Evolutionary conservation across 1,140 invertebrate species (phyloP), one percentile per base, ranked within the genome.

Genomic region (Sipha flava): DNA sequence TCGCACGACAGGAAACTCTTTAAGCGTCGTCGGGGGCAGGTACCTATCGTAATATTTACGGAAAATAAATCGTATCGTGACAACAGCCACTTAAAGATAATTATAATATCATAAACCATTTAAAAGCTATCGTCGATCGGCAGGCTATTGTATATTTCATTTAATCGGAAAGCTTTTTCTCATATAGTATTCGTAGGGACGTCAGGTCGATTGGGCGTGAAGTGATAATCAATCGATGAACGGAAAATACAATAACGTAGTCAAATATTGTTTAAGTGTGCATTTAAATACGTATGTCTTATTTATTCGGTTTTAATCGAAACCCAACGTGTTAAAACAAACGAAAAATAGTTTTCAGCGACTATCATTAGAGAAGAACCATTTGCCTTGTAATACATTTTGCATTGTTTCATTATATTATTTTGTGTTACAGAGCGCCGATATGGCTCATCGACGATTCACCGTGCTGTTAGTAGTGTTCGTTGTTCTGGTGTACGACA

Each of bases 1-100:
- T 77, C 14, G 73, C 49, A 57, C 72, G 72, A 57, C 72, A 75
- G 72, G 49, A 75, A 54, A 75, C 34, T 54, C 72, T 57, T 57
- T 57, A 57, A 57, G 29, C n/a, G 14, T 16, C 21, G 21, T 26
- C 14, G 72, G 21, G 16, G 23, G 34, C 16, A 59, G 34, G 49
- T 57, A 57, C 70, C 47, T 21, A 31, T 43, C 16, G 21, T 45
- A 45, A 70, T 70, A 70, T 70, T 77, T 77, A 26, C 14, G 5
- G 21, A 54, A 40, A 57, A 77, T 18, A 52, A 75, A 59, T 26
- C 10, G 21, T 77, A 34, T 57, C 73, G 73, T 77, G 73, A 77
- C 73, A 59, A 77, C 52, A 23, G 23, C 34, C 21, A 77, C 52
- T 77, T 77, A 57, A 57, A 54, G 18, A 40, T n/a, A 75, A 75